Base-by-base conservation (phyloP, 2,113 vertebrate species). In the Dissostichus mawsoni region DNA sequence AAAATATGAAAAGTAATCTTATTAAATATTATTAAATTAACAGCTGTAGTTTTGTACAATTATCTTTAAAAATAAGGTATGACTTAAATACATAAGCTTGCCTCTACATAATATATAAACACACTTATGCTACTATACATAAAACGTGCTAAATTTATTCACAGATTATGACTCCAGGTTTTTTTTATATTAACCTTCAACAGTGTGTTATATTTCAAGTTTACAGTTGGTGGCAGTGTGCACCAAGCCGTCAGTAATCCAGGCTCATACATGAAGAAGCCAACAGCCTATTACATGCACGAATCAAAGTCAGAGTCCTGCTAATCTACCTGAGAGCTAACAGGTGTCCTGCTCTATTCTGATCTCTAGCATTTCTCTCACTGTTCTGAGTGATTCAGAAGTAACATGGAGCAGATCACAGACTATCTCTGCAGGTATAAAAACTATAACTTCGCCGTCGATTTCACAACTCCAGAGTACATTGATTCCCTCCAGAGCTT, bases 401-500 rank as follows among this genome's bases (percentile, higher is more conserved):
- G 7, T 1, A 75, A 61, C 33, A 82, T 92, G 91, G 89, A 94
- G 73, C 20, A 59, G 12, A 63, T 90, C 36, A 80, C 2, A 0
- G 48, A 86, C 2, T 55, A 78, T 8, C 0, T 94, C 0, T 89
- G 67, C 2, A 59, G 82, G 23, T 93, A 96, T 78, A 95, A 92
- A 78, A 93, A 91, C 23, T 82, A 77, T 76, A 83, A 88, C 62
- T 95, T 95, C 55, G 0, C 0, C 6, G 0, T 0, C 1, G 1
- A 17, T 1, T 1, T 29, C 3, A 77, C 79, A n/a, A 80, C 90
- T 10, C 11, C 25, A 0, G 94, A 95, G 51, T 36, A 93, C 3
- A 23, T 96, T 0, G 92, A 94, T 47, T 90, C 92, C 1, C 89
- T 96, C 12, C 90, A 94, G 84, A 82, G 65, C 61, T 95, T 95